Evolutionary conservation across 35 echinoderm and acorn worm genomes (phyloP).

Genomic region (Diadema setosum): DNA sequence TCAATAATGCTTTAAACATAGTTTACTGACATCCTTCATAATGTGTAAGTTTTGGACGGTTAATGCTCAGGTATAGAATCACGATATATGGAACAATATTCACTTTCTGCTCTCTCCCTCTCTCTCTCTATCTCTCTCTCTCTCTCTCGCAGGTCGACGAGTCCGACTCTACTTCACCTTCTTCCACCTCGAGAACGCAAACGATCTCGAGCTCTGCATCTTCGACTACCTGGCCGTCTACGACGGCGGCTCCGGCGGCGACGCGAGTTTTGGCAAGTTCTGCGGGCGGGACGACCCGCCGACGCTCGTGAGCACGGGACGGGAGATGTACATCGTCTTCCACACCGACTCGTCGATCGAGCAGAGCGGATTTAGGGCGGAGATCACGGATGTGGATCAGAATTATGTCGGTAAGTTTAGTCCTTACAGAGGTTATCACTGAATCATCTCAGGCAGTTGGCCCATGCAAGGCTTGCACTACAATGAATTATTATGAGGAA

Average conservation of each 20-base stretch:
- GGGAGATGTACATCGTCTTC: slow-evolving; percentile 29
- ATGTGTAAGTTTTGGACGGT: too few species aligned
- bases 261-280: slow-evolving; percentile 37
- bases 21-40: too few species aligned
- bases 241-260: slow-evolving; percentile 40
- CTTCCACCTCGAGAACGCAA: slow-evolving; percentile 37
- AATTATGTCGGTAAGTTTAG: slow-evolving; percentile 53
- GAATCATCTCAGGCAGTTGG: too few species aligned
- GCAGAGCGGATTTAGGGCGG: slow-evolving; percentile 48
- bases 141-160: background rate
- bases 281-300: slow-evolving; percentile 50
- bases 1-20: too few species aligned
- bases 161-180: slow-evolving; percentile 36
- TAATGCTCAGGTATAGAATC: too few species aligned
- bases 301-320: slow-evolving; percentile 11
- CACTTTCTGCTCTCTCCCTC: too few species aligned
- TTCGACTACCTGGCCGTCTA: slow-evolving; percentile 65
- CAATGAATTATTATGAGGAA: too few species aligned
- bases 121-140: too few species aligned
- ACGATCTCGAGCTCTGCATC: slow-evolving; percentile 15
- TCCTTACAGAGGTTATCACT: too few species aligned
- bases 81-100: too few species aligned
- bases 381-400: slow-evolving; percentile 10
- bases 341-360: slow-evolving; percentile 54
- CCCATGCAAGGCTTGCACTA: too few species aligned